Base-by-base conservation (phyloP, 2,888 invertebrate genomes). In the Cactoblastis cactorum region DNA sequence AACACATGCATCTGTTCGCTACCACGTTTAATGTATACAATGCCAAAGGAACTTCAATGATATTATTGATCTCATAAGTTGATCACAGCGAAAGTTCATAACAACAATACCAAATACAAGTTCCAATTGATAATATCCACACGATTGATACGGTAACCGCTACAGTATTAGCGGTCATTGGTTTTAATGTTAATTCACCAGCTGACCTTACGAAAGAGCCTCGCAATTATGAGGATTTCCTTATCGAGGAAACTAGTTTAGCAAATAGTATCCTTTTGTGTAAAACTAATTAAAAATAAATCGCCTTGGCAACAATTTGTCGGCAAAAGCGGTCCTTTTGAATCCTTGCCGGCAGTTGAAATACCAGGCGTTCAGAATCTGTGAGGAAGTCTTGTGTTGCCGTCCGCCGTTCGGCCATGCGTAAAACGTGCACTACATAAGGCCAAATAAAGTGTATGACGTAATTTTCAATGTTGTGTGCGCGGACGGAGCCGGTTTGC, bases 381-480 rank as follows among this genome's bases (percentile, higher is more conserved):
- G 54, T 62, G 56, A 71, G 73, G 74, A 81, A 77, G 61, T 69
- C 56, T 57, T 80, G 79, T 64, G 69, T 68, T 81, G 81, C 80
- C 75, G 74, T 73, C 68, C 70, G 66, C 62, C 69, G 70, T 66
- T 71, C 63, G 67, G 55, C 41, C 49, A 53, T 55, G 55, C 58
- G 54, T 58, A 67, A 68, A 72, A 70, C 78, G 74, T 74, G 69
- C 69, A 75, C 80, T 78, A 80, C 79, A 79, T 85, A 83, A 80
- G 77, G 83, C 76, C 79, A 80, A 81, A 81, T 78, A 74, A 81
- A 80, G 73, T 73, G 63, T 73, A 74, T 87, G 86, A 86, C 84
- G 86, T 84, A 85, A 87, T 76, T 74, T 74, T 74, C 78, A 79
- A 79, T 82, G 81, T 73, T 79, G 82, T 74, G 78, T 77, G 79